Evolutionary conservation across 2,797 vertebrate genomes (phyloP), one percentile per base, ranked within the genome.

Genomic region (Diglossa cyanea): DNA sequence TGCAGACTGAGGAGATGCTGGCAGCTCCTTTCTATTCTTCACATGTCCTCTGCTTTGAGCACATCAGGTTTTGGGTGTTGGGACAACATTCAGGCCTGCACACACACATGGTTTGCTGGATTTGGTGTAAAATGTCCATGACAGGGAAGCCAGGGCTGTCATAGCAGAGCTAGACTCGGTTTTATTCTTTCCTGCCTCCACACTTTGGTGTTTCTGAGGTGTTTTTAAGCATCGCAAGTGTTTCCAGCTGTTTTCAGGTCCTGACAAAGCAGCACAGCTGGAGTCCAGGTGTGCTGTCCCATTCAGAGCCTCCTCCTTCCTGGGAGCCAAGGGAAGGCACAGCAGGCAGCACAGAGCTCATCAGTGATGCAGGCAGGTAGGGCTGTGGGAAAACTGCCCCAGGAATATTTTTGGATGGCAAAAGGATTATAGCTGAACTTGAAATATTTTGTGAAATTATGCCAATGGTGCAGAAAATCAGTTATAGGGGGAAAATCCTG

Each of bases 31-130:
- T 60, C 17, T 45, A 0, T 44, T 71, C 57, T 40, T 85, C 12
- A 5, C 0, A 0, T 33, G 33, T 28, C 31, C 21, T 44, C 40
- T 77, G 17, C 15, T 87, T 62, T 54, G 21, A 45, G 45, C n/a
- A 39, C 0, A 1, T 16, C 26, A 28, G 13, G 5, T 53, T 67
- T 33, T 28, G 48, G 33, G 10, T 81, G 21, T 55, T 33, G 44
- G 42, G 4, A 37, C 18, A 78, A n/a, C 24, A 14, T 40, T 58
- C 18, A 20, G 18, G 17, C 24, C 7, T 15, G 24, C 44, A 45
- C 17, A 4, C 7, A 0, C 4, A 2, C 8, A 7, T 8, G 31
- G 23, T 19, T 55, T 33, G 33, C n/a, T 63, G 35, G 21, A 19
- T 72, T 70, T 75, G 48, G 4, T 57, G 14, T 9, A 7, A 91